Conservation (phyloP, 1,140 invertebrate genomes). For the Ganaspis sp. region DNA sequence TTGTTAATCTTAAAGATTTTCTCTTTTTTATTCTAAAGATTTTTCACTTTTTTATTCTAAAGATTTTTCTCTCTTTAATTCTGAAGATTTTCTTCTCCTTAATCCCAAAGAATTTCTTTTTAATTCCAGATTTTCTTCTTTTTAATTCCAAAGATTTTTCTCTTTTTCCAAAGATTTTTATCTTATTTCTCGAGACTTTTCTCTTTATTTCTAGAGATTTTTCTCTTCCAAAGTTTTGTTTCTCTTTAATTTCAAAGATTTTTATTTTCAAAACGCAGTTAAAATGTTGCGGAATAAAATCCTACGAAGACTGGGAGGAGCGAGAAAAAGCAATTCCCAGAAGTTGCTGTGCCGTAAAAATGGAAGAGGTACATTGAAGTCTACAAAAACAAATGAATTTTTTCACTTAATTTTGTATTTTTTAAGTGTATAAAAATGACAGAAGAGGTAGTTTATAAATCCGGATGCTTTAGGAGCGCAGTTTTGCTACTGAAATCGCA, state of each 20-base stretch:
- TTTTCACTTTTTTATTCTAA: not conserved
- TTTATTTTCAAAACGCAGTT: slow-evolving; percentile 44
- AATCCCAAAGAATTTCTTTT: too few relatives aligned
- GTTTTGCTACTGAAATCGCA: slow-evolving; percentile 56
- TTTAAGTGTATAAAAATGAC: slow-evolving; percentile 57
- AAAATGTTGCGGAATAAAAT: slow-evolving; percentile 61
- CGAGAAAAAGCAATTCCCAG: slow-evolving; percentile 53
- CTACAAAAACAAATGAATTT: slow-evolving; percentile 21
- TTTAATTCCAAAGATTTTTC: too few relatives aligned
- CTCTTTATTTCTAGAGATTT: not conserved
- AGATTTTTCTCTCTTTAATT: too few relatives aligned
- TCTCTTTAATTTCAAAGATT: not conserved
- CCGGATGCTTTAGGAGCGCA: slow-evolving; percentile 56
- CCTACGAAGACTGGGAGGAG: slow-evolving; percentile 55
- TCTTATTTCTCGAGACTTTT: too few relatives aligned
- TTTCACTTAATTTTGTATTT: slow-evolving; percentile 34
- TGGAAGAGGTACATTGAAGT: slow-evolving; percentile 48
- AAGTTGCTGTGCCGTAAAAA: slow-evolving; percentile 57
- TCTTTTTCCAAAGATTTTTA: too few relatives aligned
- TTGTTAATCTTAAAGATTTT: not conserved
- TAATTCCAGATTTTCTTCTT: too few relatives aligned
- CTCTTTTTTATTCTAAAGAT: too few relatives aligned
- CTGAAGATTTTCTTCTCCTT: not conserved
- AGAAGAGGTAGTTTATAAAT: slow-evolving; percentile 51
- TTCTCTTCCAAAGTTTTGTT: too few relatives aligned